Evolutionary conservation across 2,113 vertebrate genomes (phyloP), one percentile per base, ranked within the genome.

Genomic region (Climacteris rufus): DNA sequence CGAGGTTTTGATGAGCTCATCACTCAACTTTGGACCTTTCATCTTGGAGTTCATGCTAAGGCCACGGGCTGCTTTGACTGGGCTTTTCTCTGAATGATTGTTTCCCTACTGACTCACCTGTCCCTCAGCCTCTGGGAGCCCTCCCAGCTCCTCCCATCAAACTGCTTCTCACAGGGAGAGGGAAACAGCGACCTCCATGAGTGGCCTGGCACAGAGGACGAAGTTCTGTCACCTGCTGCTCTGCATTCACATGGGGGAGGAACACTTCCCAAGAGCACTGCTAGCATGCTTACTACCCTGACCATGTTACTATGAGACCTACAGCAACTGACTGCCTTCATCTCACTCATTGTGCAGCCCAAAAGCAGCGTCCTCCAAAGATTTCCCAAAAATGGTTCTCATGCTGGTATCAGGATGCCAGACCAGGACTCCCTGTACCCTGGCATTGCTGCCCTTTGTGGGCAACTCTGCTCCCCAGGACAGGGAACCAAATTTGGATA

Each of bases 41-140:
- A 96, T 92, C 91, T 94, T 57, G 0, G 33, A 97, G 98, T 97
- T 98, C 98, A 98, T 0, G 8, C 87, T 70, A 74, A 97, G 98
- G 98, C 80, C 97, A 96, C 2, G 45, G 96, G 89, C 50, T 96
- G 97, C 97, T 98, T 97, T 98, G 97, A 98, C 97, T 98, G 94
- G 83, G 96, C 96, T 97, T 92, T 95, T 98, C 98, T 98, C 97
- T 82, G 95, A 97, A 98, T 98, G 97, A 98, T 90, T 98, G 83
- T 57, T 77, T 84, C 86, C 79, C 92, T 95, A 93, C 88, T 98
- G 98, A 98, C 79, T 98, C 98, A 98, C 96, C 95, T 97, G 94
- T 61, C 90, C 92, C 93, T 94, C 96, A 44, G 78, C 15, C 90
- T 92, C 94, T 39, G 89, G 83, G 97, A 97, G 97, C 96, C 94